Percentiles rank a stretch among this genome's conserved stretches.
These are phyloP conservation scores for Caenorhabditis plicata DNA, from an alignment of 2,888 invertebrate species.

Conservation along the genomic window DNA sequence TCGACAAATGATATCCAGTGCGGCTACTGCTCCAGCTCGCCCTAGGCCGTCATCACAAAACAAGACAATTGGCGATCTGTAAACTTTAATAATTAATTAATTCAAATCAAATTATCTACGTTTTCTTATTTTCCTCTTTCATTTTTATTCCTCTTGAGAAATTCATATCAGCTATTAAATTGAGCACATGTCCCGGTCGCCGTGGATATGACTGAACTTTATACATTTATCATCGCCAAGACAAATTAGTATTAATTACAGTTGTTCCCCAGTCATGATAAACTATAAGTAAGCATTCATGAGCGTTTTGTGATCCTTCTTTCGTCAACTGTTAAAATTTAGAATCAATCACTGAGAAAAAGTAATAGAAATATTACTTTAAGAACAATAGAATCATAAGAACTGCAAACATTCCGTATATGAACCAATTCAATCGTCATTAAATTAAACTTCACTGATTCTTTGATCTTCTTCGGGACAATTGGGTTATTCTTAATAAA, in stretches of 20 bases:
- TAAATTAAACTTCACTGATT: conserved; percentile 10
- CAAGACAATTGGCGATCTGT: conserved; percentile 49
- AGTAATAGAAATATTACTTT: too few species aligned
- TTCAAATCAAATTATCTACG: neutral
- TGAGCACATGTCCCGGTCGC: conserved; percentile 40
- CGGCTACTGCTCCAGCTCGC: conserved; percentile 44
- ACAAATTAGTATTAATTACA: neutral
- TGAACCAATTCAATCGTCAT: conserved; percentile 14
- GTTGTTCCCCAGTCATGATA: neutral
- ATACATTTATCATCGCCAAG: neutral
- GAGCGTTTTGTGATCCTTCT: too few species aligned
- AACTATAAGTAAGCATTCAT: neutral
- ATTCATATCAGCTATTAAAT: conserved; percentile 49
- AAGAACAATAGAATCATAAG: conserved; percentile 10
- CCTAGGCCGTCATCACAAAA: conserved; percentile 53
- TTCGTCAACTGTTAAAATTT: too few species aligned
- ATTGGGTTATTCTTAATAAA: conserved; percentile 15
- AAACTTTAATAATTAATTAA: neutral
- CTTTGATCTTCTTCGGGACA: conserved; percentile 13
- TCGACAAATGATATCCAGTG: conserved; percentile 50
- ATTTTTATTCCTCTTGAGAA: conserved; percentile 23
- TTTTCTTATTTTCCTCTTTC: too few species aligned
- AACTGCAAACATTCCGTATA: conserved; percentile 8
- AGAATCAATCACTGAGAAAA: too few species aligned
- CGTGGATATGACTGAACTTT: conserved; percentile 31